Percentiles rank a stretch among this genome's conserved stretches.
Evolutionary conservation across 1,140 invertebrate species (phyloP).

Genomic region (Onthophagus taurus): DNA sequence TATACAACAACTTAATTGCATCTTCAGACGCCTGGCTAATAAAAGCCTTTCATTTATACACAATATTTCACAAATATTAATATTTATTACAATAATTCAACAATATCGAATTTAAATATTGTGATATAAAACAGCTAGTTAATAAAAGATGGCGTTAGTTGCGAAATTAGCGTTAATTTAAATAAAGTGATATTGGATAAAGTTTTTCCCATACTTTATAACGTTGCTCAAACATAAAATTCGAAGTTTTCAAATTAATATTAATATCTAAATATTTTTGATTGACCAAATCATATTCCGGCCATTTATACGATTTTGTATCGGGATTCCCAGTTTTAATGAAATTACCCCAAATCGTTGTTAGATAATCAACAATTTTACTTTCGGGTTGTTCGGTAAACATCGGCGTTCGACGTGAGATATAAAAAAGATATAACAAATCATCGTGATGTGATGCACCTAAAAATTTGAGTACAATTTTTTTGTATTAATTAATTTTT

Average conservation of each 20-base stretch:
- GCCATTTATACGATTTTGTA: conserved; percentile 42
- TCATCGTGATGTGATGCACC: conserved; percentile 49
- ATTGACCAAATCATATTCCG: conserved; percentile 39
- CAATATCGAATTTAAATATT: too few species aligned
- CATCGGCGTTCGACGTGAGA: conserved; percentile 37
- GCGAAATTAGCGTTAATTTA: too few species aligned
- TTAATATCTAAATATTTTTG: conserved; percentile 48
- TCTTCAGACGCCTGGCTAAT: too few species aligned
- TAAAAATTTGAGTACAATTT: conserved; percentile 35
- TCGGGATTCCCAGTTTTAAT: conserved; percentile 41
- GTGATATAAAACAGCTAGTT: too few species aligned
- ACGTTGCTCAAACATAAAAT: conserved; percentile 42
- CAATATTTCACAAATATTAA: too few species aligned
- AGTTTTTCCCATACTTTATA: conserved; percentile 48
- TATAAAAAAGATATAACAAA: conserved; percentile 50
- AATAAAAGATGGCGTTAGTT: too few species aligned
- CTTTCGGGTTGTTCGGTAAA: conserved; percentile 42
- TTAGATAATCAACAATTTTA: conserved; percentile 41
- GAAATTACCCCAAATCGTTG: conserved; percentile 43
- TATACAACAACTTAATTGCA: too few species aligned
- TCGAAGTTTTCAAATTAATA: conserved; percentile 36
- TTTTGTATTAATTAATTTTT: neutral
- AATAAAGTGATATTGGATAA: conserved; percentile 37
- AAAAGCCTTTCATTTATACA: too few species aligned
- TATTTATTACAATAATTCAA: too few species aligned